Conservation (phyloP, 2,797 vertebrate genomes). For the Sebastiscus tertius region DNA sequence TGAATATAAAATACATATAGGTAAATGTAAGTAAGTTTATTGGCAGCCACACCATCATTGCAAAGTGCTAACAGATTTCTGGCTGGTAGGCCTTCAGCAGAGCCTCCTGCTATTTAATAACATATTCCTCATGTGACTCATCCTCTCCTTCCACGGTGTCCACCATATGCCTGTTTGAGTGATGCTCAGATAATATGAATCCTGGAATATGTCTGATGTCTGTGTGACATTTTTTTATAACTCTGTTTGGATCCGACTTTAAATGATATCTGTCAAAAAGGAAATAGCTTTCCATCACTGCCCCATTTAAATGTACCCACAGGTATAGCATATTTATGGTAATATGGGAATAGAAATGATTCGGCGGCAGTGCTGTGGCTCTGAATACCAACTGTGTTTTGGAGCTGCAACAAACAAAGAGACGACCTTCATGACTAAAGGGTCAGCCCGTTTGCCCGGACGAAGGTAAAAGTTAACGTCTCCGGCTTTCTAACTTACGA, state of each 20-base stretch:
- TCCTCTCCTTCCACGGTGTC: neutral
- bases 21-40: neutral
- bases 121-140: constrained; percentile 34
- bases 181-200: constrained; percentile 48
- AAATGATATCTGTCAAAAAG: constrained; percentile 70
- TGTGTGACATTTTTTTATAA: constrained; percentile 42
- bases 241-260: constrained; percentile 51
- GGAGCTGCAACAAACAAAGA: constrained; percentile 51
- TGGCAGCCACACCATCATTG: neutral
- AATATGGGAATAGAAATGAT: constrained; percentile 46
- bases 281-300: constrained; percentile 61
- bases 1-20: neutral
- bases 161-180: constrained; percentile 21
- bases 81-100: neutral
- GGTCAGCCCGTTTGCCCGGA: constrained; percentile 34
- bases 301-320: constrained; percentile 52
- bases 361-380: constrained; percentile 12
- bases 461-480: neutral
- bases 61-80: constrained; percentile 2
- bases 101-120: constrained; percentile 16
- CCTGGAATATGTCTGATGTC: constrained; percentile 45
- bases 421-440: constrained; percentile 44
- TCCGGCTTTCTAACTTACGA: constrained; percentile 25
- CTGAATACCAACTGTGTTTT: constrained; percentile 63
- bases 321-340: constrained; percentile 61